phyloP scores from a whole-genome alignment of 2,888 invertebrate genomes.

The Dolichopus griseipennis region DNA sequence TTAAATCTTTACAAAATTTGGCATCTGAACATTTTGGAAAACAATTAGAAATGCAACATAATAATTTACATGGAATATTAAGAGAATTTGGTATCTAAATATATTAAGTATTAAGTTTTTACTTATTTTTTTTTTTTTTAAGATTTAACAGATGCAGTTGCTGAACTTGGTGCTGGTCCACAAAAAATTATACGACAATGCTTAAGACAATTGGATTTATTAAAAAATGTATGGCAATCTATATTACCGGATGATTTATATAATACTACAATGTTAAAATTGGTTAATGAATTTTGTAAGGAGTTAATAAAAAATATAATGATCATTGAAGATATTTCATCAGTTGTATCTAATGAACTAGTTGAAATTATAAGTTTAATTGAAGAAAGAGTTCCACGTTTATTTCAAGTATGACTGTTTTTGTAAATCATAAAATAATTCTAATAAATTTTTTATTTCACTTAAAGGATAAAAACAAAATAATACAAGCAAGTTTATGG shows the following conservation, averaged over 20 bases:
- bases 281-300: conserved; percentile 41
- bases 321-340: conserved; percentile 76
- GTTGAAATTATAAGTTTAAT: conserved; percentile 67
- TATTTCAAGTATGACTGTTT: conserved; percentile 54
- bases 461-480: conserved; percentile 52
- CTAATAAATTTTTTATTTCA: not conserved
- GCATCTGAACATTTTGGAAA: conserved; percentile 62
- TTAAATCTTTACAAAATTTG: conserved; percentile 55
- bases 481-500: conserved; percentile 63
- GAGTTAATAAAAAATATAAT: conserved; percentile 48
- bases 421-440: not conserved
- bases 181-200: conserved; percentile 75
- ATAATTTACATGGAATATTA: conserved; percentile 66
- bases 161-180: conserved; percentile 32
- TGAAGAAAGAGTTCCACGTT: conserved; percentile 58
- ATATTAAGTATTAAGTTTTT: too few species aligned
- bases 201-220: conserved; percentile 68
- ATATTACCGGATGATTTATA: conserved; percentile 72
- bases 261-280: conserved; percentile 56
- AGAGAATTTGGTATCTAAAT: conserved; percentile 57
- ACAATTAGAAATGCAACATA: conserved; percentile 67
- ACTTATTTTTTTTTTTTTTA: conserved; percentile 8
- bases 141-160: conserved; percentile 35
- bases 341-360: conserved; percentile 69
- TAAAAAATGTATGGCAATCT: conserved; percentile 81